Conservation (phyloP, 1,140 invertebrate species). For the Microvelia longipes region DNA sequence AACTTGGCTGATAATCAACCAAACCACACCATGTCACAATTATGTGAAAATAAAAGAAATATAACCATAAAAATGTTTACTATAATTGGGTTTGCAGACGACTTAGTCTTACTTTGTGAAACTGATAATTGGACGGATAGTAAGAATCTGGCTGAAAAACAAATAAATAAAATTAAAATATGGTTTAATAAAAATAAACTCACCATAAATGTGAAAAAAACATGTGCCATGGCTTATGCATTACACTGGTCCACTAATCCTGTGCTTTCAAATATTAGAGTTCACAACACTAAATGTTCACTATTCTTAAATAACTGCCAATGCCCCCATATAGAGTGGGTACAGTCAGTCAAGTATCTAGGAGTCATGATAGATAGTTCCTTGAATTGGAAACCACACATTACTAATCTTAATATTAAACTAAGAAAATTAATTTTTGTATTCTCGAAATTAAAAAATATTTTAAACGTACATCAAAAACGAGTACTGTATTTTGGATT, state of each 20-base stretch:
- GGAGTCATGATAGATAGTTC: background rate
- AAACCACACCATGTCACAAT: background rate
- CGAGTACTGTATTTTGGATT: no score
- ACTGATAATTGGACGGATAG: background rate
- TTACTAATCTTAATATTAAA: background rate
- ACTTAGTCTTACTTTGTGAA: background rate
- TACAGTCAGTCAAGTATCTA: background rate
- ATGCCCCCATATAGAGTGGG: background rate
- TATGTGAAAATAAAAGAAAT: background rate
- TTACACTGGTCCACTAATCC: background rate
- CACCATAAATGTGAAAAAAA: background rate
- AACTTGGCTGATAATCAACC: background rate
- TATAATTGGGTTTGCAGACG: background rate
- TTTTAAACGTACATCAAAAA: no score
- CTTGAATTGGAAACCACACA: background rate
- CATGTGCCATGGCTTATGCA: background rate
- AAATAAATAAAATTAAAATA: background rate
- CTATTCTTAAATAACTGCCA: background rate
- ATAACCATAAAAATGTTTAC: background rate
- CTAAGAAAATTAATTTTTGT: background rate
- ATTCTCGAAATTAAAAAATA: background rate
- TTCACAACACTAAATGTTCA: background rate
- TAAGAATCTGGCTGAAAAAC: background rate
- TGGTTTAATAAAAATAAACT: background rate
- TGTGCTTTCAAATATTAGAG: background rate